Evolutionary conservation across 2,113 vertebrate genomes (phyloP).

Genomic region (Hemichromis elongatus): DNA sequence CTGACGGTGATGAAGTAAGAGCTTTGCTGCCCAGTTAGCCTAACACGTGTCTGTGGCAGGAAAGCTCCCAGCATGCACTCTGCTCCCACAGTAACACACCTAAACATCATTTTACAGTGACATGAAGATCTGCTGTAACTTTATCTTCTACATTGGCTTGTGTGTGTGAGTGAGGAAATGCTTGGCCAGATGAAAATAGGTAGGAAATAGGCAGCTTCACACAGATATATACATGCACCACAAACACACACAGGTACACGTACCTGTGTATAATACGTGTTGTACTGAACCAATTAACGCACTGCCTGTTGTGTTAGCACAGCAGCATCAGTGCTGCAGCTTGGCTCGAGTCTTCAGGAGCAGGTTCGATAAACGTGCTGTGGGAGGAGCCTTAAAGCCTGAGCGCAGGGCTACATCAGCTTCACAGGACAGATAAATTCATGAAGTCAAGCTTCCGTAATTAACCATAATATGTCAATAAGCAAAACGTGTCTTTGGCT

Average conservation of each 20-base stretch:
- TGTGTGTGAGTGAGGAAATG: not conserved
- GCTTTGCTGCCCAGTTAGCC: no score
- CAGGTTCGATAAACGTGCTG: no score
- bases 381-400: not conserved
- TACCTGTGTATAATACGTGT: not conserved
- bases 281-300: not conserved
- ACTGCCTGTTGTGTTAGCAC: not conserved
- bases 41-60: not conserved
- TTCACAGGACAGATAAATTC: not conserved
- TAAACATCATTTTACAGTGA: not conserved
- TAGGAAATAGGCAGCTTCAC: not conserved
- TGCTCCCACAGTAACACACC: not conserved
- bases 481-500: not conserved
- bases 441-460: not conserved
- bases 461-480: not conserved
- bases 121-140: not conserved
- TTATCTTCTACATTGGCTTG: not conserved
- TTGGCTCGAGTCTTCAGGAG: no score
- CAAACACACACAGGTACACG: not conserved
- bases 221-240: rapidly evolving
- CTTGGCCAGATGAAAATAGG: not conserved
- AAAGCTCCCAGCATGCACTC: not conserved
- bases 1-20: not conserved
- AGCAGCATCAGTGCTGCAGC: not conserved
- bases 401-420: not conserved